These are phyloP conservation scores for Xyrichtys novacula DNA, from an alignment of 2,797 vertebrate genomes.

Conservation along the genomic window DNA sequence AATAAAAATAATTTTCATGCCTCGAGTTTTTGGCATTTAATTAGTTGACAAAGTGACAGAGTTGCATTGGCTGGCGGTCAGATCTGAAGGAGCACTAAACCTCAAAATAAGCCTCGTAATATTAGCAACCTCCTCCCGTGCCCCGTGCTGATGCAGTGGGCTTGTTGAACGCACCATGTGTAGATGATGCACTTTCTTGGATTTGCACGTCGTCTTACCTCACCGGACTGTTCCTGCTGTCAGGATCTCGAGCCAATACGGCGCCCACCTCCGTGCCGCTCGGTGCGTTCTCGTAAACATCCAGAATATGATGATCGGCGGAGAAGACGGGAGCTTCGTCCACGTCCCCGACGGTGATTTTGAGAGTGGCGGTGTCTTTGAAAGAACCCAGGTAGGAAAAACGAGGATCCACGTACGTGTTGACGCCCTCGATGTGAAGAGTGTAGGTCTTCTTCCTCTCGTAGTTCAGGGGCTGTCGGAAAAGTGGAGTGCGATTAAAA, in stretches of 20 bases:
- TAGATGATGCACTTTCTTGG: neutral
- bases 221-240: conserved; percentile 91
- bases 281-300: conserved; percentile 93
- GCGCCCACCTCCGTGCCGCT: conserved; percentile 91
- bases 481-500: conserved; percentile 17
- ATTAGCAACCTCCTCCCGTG: conserved; percentile 9
- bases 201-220: conserved; percentile 85
- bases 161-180: neutral
- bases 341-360: conserved; percentile 95
- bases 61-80: conserved; percentile 19
- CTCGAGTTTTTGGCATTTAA: conserved; percentile 2
- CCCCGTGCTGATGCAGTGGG: neutral
- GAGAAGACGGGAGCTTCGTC: conserved; percentile 96
- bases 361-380: conserved; percentile 93
- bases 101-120: conserved; percentile 31
- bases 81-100: conserved; percentile 14
- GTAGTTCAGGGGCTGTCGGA: conserved; percentile 92
- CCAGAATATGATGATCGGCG: conserved; percentile 94
- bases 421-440: conserved; percentile 94
- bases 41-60: conserved; percentile 31
- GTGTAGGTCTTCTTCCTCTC: conserved; percentile 97
- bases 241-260: conserved; percentile 94
- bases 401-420: conserved; percentile 94
- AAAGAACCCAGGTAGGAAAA: conserved; percentile 95
- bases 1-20: conserved; percentile 1